Evolutionary conservation across 2,797 vertebrate species (phyloP).

Genomic region (Channa striata): DNA sequence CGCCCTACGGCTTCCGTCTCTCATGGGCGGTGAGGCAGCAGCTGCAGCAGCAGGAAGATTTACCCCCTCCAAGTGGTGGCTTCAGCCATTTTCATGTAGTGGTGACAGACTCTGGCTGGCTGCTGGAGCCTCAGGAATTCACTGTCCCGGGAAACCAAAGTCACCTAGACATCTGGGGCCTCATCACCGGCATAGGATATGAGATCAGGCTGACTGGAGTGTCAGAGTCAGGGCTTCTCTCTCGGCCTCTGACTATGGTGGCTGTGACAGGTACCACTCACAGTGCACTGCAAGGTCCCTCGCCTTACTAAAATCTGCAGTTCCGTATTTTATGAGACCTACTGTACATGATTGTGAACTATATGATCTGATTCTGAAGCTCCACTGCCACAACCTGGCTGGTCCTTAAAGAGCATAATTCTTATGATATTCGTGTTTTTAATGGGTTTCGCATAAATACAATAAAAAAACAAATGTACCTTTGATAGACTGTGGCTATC

Average conservation of each 20-base stretch:
- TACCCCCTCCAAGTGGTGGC: slow-evolving; percentile 69
- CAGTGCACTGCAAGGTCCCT: slow-evolving; percentile 38
- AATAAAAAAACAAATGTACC: background rate
- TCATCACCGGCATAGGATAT: slow-evolving; percentile 99
- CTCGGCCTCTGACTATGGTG: slow-evolving; percentile 92
- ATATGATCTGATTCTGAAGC: slow-evolving; percentile 38
- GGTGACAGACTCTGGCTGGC: slow-evolving; percentile 95
- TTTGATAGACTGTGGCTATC: background rate
- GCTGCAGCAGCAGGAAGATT: slow-evolving; percentile 75
- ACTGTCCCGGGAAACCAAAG: slow-evolving; percentile 90
- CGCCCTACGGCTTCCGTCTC: slow-evolving; percentile 94
- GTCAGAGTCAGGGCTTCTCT: slow-evolving; percentile 89
- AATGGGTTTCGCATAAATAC: background rate
- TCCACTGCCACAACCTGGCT: slow-evolving; percentile 60
- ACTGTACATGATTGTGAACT: slow-evolving; percentile 1
- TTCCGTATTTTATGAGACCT: slow-evolving; percentile 20
- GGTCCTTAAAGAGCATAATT: background rate
- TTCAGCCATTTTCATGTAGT: slow-evolving; percentile 93
- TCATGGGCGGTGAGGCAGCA: slow-evolving; percentile 87
- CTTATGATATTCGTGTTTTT: background rate
- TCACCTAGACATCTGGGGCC: slow-evolving; percentile 93
- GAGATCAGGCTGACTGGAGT: slow-evolving; percentile 94
- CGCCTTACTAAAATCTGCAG: slow-evolving; percentile 30
- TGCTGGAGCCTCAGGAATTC: slow-evolving; percentile 95
- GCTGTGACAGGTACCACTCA: slow-evolving; percentile 93